Evolutionary conservation across 1,140 invertebrate genomes (phyloP), one percentile per base, ranked within the genome.

Genomic region (Anastrepha obliqua): DNA sequence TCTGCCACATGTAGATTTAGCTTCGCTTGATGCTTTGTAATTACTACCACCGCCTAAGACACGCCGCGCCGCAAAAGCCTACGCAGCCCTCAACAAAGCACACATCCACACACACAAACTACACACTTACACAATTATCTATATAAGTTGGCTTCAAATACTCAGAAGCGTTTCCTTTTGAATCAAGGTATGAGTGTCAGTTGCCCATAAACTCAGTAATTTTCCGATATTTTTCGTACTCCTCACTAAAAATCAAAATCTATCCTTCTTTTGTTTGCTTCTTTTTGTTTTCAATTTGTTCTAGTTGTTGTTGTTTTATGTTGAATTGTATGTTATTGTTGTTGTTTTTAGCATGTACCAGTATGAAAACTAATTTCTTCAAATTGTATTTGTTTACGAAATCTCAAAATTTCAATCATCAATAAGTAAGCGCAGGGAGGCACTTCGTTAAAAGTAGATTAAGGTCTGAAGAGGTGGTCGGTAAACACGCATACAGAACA

Each of bases 321-420:
- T 29, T 29, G 29, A 29, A 29, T 29, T 29, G 0, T 29, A 13
- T 44, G 8, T 29, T 42, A 3, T 42, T 39, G n/a, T 4, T 70
- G 39, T 3, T 70, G 17, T 8, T 42, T 70, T 70, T 15, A 29
- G 20, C 65, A 39, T 42, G 29, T 0, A 29, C 29, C 9, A 17
- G 20, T 70, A 39, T 42, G 39, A 44, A 70, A 70, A 70, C 39
- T 70, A 70, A 64, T 70, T 70, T 70, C 65, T 70, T 70, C 65
- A 70, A 70, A 70, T 70, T 70, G 20, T 70, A 42, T 70, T 70
- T 70, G 65, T 4, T 70, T 70, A 44, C 65, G 11, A 70, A 70
- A 70, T 70, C 65, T 70, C 65, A 42, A 70, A 70, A 70, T 70
- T 70, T 70, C 65, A 70, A 70, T 44, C 65, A 70, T 29, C 65